Percentiles rank a stretch among this genome's conserved stretches.
Conservation (phyloP, 2,888 invertebrate genomes). For the Tetragonisca angustula region DNA sequence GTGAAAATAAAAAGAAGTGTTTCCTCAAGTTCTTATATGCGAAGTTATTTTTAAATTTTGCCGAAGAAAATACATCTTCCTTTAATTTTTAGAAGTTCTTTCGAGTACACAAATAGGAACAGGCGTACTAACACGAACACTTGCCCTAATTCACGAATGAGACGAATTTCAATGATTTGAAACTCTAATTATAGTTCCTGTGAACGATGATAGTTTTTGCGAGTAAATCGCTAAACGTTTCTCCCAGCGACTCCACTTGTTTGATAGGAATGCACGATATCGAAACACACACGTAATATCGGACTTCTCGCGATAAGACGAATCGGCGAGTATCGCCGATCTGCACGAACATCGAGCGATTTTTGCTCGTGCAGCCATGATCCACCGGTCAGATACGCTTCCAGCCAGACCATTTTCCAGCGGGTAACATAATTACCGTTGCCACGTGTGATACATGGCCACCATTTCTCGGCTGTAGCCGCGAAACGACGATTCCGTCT, state of each 20-base stretch:
- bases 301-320: slow-evolving; percentile 22
- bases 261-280: slow-evolving; percentile 5
- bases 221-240: not conserved
- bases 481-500: slow-evolving; percentile 18
- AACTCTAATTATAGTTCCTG: too few relatives aligned
- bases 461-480: slow-evolving; percentile 40
- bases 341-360: slow-evolving; percentile 32
- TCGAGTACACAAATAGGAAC: too few relatives aligned
- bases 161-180: too few relatives aligned
- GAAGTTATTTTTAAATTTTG: too few relatives aligned
- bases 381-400: slow-evolving; percentile 37
- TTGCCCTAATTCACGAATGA: too few relatives aligned
- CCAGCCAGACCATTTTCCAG: slow-evolving; percentile 35
- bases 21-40: too few relatives aligned
- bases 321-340: slow-evolving; percentile 25
- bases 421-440: slow-evolving; percentile 54
- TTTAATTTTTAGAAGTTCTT: too few relatives aligned
- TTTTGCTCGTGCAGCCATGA: slow-evolving; percentile 34
- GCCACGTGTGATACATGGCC: slow-evolving; percentile 45
- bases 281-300: not conserved
- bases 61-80: too few relatives aligned
- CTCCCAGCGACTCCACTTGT: not conserved
- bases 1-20: too few relatives aligned
- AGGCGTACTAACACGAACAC: too few relatives aligned
- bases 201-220: too few relatives aligned